These are phyloP conservation scores for Sarcophaga peregrina DNA, from an alignment of 1,140 invertebrate genomes.

Conservation along the genomic window DNA sequence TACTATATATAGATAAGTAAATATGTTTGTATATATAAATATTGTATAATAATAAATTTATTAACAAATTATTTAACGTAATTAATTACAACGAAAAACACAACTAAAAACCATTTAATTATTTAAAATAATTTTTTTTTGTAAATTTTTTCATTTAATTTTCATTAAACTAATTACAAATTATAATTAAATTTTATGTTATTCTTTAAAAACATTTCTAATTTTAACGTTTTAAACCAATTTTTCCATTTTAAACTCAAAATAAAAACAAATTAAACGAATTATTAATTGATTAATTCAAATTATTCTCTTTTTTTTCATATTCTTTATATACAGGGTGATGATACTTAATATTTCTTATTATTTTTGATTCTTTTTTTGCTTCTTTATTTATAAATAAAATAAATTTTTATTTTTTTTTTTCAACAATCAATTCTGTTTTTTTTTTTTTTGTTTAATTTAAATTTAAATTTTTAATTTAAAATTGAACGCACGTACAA, in stretches of 20 bases:
- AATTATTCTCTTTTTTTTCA: neutral
- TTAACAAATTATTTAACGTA: neutral
- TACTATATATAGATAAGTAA: constrained; percentile 1
- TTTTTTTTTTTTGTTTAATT: constrained; percentile 13
- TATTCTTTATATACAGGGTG: constrained; percentile 37
- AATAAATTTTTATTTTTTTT: too few species aligned
- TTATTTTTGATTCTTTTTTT: neutral
- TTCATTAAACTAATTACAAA: too few species aligned
- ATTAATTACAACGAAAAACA: neutral
- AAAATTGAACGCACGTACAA: constrained; percentile 41
- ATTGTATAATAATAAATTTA: neutral
- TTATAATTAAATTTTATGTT: too few species aligned
- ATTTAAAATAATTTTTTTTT: neutral
- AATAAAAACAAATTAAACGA: neutral
- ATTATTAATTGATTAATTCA: neutral
- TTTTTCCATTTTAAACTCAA: neutral
- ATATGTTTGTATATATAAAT: neutral
- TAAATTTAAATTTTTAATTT: constrained; percentile 17
- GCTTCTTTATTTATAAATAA: neutral
- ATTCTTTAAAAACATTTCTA: neutral
- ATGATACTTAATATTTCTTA: constrained; percentile 10
- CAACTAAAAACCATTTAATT: neutral
- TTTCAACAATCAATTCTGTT: neutral
- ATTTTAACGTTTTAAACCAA: neutral
- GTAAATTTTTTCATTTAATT: too few species aligned